These are phyloP conservation scores for Brienomyrus longianalis DNA, from an alignment of 2,113 vertebrate genomes.

Conservation along the genomic window DNA sequence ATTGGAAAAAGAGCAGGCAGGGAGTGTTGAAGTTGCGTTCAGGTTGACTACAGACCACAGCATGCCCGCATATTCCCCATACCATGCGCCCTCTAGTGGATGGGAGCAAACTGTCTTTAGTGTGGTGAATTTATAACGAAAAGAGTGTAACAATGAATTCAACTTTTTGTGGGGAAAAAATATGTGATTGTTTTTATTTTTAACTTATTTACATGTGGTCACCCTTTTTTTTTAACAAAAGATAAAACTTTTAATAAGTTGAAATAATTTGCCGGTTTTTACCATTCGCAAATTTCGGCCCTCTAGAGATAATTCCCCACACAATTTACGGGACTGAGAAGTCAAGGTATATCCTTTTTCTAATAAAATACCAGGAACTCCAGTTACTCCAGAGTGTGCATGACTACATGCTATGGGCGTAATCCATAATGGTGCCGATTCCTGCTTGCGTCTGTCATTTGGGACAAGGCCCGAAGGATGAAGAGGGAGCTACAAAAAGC, in stretches of 20 bases:
- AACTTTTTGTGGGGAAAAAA: background rate
- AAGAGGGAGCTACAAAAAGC: background rate
- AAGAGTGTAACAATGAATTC: background rate
- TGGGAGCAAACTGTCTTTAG: background rate
- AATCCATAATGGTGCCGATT: background rate
- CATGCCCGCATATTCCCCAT: background rate
- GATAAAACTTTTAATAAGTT: background rate
- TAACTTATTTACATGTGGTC: background rate
- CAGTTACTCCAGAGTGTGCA: background rate
- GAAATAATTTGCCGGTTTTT: background rate
- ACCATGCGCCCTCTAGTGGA: background rate
- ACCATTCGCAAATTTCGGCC: background rate
- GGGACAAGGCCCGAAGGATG: background rate
- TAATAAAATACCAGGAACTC: background rate
- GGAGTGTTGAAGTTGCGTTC: background rate
- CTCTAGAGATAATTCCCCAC: background rate
- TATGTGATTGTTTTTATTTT: background rate
- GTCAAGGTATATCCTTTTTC: background rate
- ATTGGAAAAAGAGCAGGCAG: background rate
- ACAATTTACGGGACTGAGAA: background rate
- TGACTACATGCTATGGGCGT: background rate
- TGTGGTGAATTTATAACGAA: background rate
- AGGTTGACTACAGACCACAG: background rate
- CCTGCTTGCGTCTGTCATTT: background rate
- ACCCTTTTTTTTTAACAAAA: background rate